These are phyloP conservation scores for Platanista minor DNA, from an alignment of 2,113 vertebrate species.

Conservation along the genomic window DNA sequence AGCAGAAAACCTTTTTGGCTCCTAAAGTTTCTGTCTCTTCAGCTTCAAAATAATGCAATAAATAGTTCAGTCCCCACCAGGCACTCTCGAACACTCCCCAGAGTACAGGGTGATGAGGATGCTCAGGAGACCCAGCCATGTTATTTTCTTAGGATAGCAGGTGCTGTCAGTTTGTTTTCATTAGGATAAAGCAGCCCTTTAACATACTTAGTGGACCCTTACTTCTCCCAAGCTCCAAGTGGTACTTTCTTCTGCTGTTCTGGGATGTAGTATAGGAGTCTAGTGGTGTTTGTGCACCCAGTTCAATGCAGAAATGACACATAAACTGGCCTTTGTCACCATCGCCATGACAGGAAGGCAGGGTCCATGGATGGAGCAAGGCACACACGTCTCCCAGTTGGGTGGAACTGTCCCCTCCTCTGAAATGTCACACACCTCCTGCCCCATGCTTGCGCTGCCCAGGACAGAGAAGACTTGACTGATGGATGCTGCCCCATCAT, in stretches of 20 bases:
- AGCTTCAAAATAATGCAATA: neutral
- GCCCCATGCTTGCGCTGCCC: rapidly evolving
- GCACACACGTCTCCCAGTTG: rapidly evolving
- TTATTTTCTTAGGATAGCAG: neutral
- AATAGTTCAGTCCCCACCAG: neutral
- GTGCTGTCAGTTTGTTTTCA: neutral
- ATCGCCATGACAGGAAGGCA: rapidly evolving
- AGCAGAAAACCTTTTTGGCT: neutral
- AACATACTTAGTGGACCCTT: neutral
- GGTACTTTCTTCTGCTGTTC: neutral
- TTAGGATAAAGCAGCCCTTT: neutral
- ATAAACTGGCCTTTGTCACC: rapidly evolving
- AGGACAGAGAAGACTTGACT: rapidly evolving
- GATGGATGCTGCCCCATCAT: rapidly evolving
- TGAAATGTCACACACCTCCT: neutral
- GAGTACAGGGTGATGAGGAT: rapidly evolving
- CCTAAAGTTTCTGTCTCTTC: neutral
- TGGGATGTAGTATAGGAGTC: neutral
- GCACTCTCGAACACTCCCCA: neutral
- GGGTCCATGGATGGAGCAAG: neutral
- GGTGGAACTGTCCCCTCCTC: neutral
- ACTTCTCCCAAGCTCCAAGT: neutral
- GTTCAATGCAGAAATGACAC: rapidly evolving
- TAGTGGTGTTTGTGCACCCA: rapidly evolving
- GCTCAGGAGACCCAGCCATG: rapidly evolving